Evolutionary conservation across 2,888 invertebrate genomes (phyloP), one percentile per base, ranked within the genome.

Genomic region (Sarcophaga subvicina): DNA sequence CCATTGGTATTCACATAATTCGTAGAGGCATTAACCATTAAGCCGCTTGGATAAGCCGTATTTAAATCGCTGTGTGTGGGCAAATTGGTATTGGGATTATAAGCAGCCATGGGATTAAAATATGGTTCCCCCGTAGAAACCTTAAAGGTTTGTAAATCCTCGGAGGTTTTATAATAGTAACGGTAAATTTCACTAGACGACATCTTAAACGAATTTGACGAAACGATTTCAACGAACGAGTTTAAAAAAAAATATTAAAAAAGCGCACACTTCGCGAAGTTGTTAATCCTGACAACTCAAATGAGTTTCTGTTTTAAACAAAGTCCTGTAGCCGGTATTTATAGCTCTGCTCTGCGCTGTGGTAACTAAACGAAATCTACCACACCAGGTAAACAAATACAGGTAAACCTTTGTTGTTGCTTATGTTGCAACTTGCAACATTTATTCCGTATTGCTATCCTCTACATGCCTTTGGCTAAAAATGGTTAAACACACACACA

Each of bases 181-280:
- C 93, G 93, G 89, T 92, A 93, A 88, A 93, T 90, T 91, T 93
- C 93, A 91, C 92, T 92, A 85, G 93, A 91, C 89, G 93, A 91
- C 92, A 93, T 92, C 72, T 85, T 86, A 25, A 45, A 47, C 20
- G 27, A 27, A 20, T n/a, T 14, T 14, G 17, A 49, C n/a, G n/a
- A 47, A 67, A 45, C 37, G 8, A 37, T 2, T 37, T 37, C 37
- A 37, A 67, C 2, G 49, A 63, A 79, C 70, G 63, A 73, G 75
- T 54, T 10, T 8, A 14, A 47, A 83, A 59, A 59, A 49, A 2
- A 17, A n/a, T 76, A 79, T 76, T 37, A 71, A 49, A 25, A 63
- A 63, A 45, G 3, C n/a, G 76, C 49, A 70, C 60, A 20, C 27
- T 77, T 73, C 47, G 62, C 47, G 67, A 60, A 63, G 83, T 22